phyloP scores from a whole-genome alignment of 1,140 invertebrate genomes.

The Euura saliciscinereae region DNA sequence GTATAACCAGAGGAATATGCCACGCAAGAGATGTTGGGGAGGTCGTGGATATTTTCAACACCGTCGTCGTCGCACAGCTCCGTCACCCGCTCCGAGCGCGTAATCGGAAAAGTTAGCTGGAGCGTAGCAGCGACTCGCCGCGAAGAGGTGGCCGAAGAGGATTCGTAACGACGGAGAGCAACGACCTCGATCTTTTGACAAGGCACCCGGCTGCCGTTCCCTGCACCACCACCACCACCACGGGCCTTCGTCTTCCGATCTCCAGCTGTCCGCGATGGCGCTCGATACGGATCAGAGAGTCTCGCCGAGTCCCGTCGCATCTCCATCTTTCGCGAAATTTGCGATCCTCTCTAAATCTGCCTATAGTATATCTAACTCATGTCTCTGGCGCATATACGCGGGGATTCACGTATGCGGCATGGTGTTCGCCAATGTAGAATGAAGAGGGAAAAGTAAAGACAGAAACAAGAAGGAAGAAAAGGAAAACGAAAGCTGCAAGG shows the following conservation, averaged over 20 bases:
- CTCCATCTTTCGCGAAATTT: neutral
- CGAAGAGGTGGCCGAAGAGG: too few species aligned
- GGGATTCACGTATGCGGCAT: too few species aligned
- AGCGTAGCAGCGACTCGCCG: too few species aligned
- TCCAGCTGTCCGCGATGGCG: neutral
- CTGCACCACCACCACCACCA: neutral
- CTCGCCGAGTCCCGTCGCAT: neutral
- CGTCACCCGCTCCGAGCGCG: neutral
- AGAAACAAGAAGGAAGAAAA: too few species aligned
- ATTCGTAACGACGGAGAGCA: neutral
- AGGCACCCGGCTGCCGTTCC: neutral
- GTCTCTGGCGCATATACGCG: too few species aligned
- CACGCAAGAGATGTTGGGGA: neutral
- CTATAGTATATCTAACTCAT: too few species aligned
- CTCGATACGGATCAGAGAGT: neutral
- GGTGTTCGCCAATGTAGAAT: too few species aligned
- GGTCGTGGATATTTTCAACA: slow-evolving; percentile 3
- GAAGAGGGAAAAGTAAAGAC: too few species aligned
- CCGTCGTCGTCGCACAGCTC: neutral
- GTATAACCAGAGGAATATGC: too few species aligned
- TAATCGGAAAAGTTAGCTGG: neutral
- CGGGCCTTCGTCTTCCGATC: neutral
- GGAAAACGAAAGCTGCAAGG: too few species aligned
- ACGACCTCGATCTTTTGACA: neutral
- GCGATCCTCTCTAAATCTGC: too few species aligned